phyloP scores from a whole-genome alignment of 2,888 invertebrate genomes.

The Pardosa pseudoannulata region DNA sequence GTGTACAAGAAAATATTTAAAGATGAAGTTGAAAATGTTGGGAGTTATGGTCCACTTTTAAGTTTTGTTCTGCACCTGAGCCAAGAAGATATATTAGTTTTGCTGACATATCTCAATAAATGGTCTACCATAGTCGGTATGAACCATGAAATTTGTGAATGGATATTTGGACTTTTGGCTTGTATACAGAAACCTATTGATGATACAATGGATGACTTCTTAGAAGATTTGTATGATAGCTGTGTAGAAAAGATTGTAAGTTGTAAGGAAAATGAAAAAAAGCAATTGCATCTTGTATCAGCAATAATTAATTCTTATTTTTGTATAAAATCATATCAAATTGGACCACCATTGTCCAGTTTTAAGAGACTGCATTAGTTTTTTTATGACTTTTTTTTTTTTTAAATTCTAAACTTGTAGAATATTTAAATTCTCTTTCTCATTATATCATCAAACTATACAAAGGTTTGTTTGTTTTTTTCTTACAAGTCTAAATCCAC shows the following conservation, averaged over 20 bases:
- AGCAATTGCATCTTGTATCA: neutral
- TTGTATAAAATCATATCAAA: neutral
- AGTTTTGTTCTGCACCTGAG: constrained; percentile 6
- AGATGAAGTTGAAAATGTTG: neutral
- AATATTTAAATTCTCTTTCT: no score
- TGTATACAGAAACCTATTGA: constrained; percentile 3
- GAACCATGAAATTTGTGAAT: neutral
- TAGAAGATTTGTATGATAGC: constrained; percentile 17
- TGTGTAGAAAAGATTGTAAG: neutral
- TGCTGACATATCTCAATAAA: neutral
- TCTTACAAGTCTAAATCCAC: no score
- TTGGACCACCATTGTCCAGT: neutral
- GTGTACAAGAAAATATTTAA: neutral
- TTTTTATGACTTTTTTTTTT: no score
- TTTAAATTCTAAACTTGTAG: no score
- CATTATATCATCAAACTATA: no score
- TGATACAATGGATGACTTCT: neutral
- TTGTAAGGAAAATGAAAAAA: neutral
- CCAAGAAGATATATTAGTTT: neutral
- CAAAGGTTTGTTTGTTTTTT: no score
- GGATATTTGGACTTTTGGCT: constrained; percentile 30
- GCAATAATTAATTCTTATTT: neutral
- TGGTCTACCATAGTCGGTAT: constrained; percentile 18
- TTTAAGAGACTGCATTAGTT: neutral
- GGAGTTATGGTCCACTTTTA: neutral